A percentile compares a stretch with the other conserved stretches of the same genome.
Evolutionary conservation across 2,888 invertebrate species (phyloP).

Genomic region (Brachynemurus nebulosus): DNA sequence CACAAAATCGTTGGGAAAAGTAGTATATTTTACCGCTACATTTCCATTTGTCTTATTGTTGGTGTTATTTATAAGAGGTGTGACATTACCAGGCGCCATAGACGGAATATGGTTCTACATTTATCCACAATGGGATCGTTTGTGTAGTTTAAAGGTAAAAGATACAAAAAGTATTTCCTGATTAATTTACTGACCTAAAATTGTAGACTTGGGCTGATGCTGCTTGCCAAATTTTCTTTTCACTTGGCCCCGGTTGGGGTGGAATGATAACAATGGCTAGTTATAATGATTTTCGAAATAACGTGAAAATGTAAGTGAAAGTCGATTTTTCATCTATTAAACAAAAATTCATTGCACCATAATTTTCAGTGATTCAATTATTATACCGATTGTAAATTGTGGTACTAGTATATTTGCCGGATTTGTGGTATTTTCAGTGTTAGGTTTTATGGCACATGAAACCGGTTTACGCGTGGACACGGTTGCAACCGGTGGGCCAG

Average conservation of each 20-base stretch:
- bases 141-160: slow-evolving; percentile 64
- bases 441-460: slow-evolving; percentile 57
- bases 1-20: slow-evolving; percentile 77
- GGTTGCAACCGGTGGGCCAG: slow-evolving; percentile 68
- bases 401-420: slow-evolving; percentile 67
- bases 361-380: slow-evolving; percentile 48
- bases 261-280: slow-evolving; percentile 76
- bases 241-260: slow-evolving; percentile 79
- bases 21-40: slow-evolving; percentile 77
- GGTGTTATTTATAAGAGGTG: slow-evolving; percentile 57
- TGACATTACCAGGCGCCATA: slow-evolving; percentile 67
- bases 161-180: too few relatives aligned
- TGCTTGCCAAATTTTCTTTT: slow-evolving; percentile 84
- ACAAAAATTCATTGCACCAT: background rate
- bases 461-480: slow-evolving; percentile 58
- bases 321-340: background rate
- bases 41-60: slow-evolving; percentile 67
- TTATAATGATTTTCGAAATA: slow-evolving; percentile 63
- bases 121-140: slow-evolving; percentile 61
- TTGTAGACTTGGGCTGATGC: slow-evolving; percentile 81
- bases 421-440: slow-evolving; percentile 65
- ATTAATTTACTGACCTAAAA: too few relatives aligned
- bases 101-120: slow-evolving; percentile 65
- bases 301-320: slow-evolving; percentile 46
- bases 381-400: slow-evolving; percentile 58